phyloP scores from a whole-genome alignment of 2,888 invertebrate genomes.

The Sphaeridia pumilis region DNA sequence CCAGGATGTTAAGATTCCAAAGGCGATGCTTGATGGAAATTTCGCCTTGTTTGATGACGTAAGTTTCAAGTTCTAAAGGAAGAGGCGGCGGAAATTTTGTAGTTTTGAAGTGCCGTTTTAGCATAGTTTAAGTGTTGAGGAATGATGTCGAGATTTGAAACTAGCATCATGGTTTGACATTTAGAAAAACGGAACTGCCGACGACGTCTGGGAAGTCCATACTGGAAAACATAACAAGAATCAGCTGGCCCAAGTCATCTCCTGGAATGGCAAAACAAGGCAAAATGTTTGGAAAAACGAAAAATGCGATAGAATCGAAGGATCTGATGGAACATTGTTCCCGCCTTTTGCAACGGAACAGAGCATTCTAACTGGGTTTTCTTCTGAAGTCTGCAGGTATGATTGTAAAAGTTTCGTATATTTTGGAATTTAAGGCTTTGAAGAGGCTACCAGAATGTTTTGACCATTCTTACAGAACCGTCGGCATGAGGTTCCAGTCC shows the following conservation, averaged over 20 bases:
- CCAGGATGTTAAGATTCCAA: constrained; percentile 25
- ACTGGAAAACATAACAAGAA: constrained; percentile 21
- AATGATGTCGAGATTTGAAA: no score
- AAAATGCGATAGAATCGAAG: constrained; percentile 24
- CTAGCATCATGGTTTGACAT: no score
- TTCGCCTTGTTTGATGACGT: constrained; percentile 36
- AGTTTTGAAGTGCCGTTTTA: no score
- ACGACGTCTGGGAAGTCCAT: constrained; percentile 29
- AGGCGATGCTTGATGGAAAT: constrained; percentile 29
- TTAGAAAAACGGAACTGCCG: constrained; percentile 34
- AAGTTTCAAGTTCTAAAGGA: no score
- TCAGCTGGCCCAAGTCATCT: constrained; percentile 24
- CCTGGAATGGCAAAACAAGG: constrained; percentile 24
- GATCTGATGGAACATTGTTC: constrained; percentile 62
- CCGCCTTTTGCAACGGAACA: constrained; percentile 58
- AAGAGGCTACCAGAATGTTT: neutral
- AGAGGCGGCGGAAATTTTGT: no score
- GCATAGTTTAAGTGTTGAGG: no score
- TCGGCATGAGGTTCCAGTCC: constrained; percentile 51
- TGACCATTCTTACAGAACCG: constrained; percentile 41
- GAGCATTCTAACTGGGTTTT: constrained; percentile 48
- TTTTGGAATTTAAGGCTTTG: no score
- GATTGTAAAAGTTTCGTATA: no score
- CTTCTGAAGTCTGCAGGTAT: constrained; percentile 32
- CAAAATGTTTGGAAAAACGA: constrained; percentile 24